Evolutionary conservation across 30 jellyfish, hydroid and myxozoan genomes (phyloP).

Genomic region (Morbakka virulenta): DNA sequence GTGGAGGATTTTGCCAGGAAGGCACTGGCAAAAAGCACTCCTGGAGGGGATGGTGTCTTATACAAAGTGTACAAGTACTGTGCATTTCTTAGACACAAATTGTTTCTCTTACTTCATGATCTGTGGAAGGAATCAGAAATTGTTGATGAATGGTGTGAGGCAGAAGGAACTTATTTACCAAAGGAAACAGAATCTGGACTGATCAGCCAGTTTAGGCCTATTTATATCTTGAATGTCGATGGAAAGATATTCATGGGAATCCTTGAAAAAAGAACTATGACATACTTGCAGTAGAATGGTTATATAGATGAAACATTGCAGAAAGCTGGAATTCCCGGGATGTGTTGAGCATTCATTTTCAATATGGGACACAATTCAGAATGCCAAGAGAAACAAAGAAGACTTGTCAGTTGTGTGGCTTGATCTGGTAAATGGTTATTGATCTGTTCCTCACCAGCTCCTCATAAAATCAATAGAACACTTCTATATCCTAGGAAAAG

Average conservation of each 20-base stretch:
- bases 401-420: constrained; percentile 7
- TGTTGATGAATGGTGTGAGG: not conserved
- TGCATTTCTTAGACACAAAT: not conserved
- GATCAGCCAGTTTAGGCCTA: not conserved
- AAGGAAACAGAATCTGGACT: not conserved
- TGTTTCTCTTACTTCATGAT: not conserved
- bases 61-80: constrained; percentile 9
- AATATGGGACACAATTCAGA: not conserved
- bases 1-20: not conserved
- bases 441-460: constrained; percentile 5
- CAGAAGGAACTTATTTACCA: constrained; percentile 12
- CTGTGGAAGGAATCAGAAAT: not conserved
- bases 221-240: constrained; percentile 1
- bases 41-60: constrained; percentile 4
- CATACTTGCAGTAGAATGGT: not conserved
- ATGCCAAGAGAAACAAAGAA: constrained; percentile 5
- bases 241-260: constrained; percentile 6
- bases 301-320: not conserved
- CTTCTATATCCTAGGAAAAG: not conserved
- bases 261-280: not conserved
- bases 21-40: not conserved
- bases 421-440: not conserved
- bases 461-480: not conserved
- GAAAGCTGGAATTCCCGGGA: constrained; percentile 11
- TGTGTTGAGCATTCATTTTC: constrained; percentile 1